A percentile compares a stretch with the other conserved stretches of the same genome.
phyloP scores from a whole-genome alignment of 1,140 invertebrate genomes.

The Papilio machaon region DNA sequence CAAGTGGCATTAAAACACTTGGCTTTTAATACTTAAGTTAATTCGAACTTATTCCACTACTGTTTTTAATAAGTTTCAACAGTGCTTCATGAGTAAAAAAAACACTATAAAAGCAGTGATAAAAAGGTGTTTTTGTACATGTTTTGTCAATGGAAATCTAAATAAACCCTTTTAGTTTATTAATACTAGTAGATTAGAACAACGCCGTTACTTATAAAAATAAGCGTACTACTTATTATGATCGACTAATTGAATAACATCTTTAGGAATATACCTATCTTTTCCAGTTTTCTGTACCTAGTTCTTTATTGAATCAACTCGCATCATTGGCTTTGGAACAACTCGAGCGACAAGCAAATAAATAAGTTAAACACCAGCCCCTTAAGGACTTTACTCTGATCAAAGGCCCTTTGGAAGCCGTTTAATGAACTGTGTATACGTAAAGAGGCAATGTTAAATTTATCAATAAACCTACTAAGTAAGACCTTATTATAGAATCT shows the following conservation, averaged over 20 bases:
- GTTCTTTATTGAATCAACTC: not conserved
- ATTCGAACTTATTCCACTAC: not conserved
- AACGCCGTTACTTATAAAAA: no score
- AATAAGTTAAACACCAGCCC: conserved; percentile 20
- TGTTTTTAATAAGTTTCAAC: not conserved
- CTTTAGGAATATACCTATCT: not conserved
- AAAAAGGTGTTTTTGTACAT: no score
- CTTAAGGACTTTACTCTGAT: conserved; percentile 15
- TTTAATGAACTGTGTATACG: conserved; percentile 3
- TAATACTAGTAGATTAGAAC: no score
- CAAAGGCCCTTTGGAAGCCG: conserved; percentile 15
- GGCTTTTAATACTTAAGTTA: not conserved
- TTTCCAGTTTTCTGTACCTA: not conserved
- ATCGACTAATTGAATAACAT: no score
- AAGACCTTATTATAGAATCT: not conserved
- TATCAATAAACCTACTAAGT: not conserved
- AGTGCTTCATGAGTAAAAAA: not conserved
- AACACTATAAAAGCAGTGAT: not conserved
- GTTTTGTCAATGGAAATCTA: no score
- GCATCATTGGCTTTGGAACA: conserved; percentile 4
- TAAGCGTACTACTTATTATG: no score
- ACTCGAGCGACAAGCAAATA: conserved; percentile 22
- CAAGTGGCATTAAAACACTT: not conserved
- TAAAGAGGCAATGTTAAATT: not conserved
- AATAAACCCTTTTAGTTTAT: no score